A percentile compares a stretch with the other conserved stretches of the same genome.
Evolutionary conservation across 2,797 vertebrate species (phyloP).

Genomic region (Acanthopagrus latus): DNA sequence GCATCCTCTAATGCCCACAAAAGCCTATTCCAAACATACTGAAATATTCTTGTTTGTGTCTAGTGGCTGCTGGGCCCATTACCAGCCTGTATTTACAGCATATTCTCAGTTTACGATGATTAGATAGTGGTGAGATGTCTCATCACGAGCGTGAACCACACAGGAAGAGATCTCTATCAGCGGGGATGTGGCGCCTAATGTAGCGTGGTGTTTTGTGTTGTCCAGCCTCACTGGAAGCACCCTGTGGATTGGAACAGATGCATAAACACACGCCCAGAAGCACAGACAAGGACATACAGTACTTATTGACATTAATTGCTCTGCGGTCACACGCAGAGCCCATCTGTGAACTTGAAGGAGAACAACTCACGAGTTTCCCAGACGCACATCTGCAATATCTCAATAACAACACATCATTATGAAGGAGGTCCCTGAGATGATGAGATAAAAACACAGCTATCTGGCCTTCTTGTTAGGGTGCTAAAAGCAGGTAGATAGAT

Average conservation of each 20-base stretch:
- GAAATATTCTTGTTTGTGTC: slow-evolving; percentile 42
- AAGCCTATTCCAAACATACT: slow-evolving; percentile 30
- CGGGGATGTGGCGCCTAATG: slow-evolving; percentile 62
- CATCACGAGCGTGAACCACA: slow-evolving; percentile 52
- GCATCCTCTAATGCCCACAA: slow-evolving; percentile 19
- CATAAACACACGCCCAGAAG: slow-evolving; percentile 41
- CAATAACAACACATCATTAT: background rate
- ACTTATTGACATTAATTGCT: slow-evolving; percentile 43
- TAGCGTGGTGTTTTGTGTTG: slow-evolving; percentile 57
- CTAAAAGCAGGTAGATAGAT: background rate
- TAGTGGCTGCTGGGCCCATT: slow-evolving; percentile 51
- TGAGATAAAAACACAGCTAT: background rate
- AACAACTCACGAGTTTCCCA: background rate
- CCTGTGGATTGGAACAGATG: slow-evolving; percentile 51
- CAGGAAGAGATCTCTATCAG: slow-evolving; percentile 72
- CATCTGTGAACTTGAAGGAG: slow-evolving; percentile 32
- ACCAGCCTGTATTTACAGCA: slow-evolving; percentile 64
- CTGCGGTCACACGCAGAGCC: slow-evolving; percentile 20
- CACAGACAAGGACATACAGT: slow-evolving; percentile 35
- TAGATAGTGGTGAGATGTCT: slow-evolving; percentile 50
- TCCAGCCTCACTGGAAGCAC: slow-evolving; percentile 33
- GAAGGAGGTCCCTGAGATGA: background rate
- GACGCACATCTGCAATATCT: background rate
- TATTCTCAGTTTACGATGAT: slow-evolving; percentile 60
- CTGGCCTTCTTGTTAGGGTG: background rate